Conservation (phyloP, 2,113 vertebrate genomes). For the Semicossyphus pulcher region DNA sequence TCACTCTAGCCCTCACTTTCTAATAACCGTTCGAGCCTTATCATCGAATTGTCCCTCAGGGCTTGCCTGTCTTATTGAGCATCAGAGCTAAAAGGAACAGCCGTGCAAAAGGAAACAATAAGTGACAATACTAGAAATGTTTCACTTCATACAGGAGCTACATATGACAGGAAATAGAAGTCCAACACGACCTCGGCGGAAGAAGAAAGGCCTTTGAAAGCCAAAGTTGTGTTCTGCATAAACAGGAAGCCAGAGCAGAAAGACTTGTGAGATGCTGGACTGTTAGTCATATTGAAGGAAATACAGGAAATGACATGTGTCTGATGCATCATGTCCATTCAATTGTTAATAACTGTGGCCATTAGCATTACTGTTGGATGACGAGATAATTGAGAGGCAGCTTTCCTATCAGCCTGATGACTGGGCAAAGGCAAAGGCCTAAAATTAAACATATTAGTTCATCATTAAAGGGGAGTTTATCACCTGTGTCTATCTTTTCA, state of each 20-base stretch:
- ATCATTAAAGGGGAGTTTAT: not conserved
- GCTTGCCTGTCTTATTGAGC: constrained; percentile 35
- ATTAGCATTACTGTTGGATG: not conserved
- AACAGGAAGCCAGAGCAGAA: constrained; percentile 6
- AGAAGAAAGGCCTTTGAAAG: constrained; percentile 6
- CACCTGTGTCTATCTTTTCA: not conserved
- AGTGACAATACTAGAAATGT: constrained; percentile 42
- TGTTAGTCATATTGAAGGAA: constrained; percentile 12
- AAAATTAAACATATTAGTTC: not conserved
- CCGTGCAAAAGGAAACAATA: constrained; percentile 18
- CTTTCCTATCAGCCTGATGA: not conserved
- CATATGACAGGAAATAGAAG: constrained; percentile 8
- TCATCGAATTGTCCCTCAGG: constrained; percentile 38
- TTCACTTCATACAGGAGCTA: constrained; percentile 16
- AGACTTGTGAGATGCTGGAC: too few species aligned
- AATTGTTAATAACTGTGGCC: not conserved
- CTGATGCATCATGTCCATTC: not conserved
- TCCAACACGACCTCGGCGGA: not conserved
- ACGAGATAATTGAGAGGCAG: not conserved
- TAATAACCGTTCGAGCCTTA: constrained; percentile 48
- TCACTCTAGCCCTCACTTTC: constrained; percentile 52
- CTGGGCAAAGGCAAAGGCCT: not conserved
- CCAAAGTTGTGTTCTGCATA: constrained; percentile 10
- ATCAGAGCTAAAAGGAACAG: constrained; percentile 35
- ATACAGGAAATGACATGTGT: constrained; percentile 6